These are phyloP conservation scores for Seladonia tumulorum DNA, from an alignment of 2,888 invertebrate genomes.

Conservation along the genomic window DNA sequence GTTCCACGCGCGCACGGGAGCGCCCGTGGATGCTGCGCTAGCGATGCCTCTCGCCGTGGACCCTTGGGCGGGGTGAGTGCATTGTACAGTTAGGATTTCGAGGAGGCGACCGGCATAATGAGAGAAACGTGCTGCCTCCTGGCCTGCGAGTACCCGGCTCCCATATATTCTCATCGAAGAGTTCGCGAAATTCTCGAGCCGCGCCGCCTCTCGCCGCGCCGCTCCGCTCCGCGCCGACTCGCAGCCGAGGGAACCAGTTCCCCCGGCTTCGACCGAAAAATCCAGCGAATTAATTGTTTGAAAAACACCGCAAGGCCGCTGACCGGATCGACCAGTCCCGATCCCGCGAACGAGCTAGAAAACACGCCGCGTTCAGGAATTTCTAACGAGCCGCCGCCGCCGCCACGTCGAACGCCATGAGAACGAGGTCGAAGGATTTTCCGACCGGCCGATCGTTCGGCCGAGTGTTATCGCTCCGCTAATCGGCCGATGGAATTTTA, in stretches of 20 bases:
- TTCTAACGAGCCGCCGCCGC: slow-evolving; percentile 5
- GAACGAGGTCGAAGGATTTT: slow-evolving; percentile 58
- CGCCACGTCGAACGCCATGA: slow-evolving; percentile 38
- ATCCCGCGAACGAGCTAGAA: slow-evolving; percentile 30
- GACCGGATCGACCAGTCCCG: slow-evolving; percentile 57
- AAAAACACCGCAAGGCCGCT: slow-evolving; percentile 48
- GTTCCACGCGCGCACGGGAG: slow-evolving; percentile 60
- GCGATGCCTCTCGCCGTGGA: slow-evolving; percentile 52
- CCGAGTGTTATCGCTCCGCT: slow-evolving; percentile 33
- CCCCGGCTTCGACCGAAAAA: slow-evolving; percentile 33
- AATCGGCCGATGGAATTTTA: slow-evolving; percentile 14
- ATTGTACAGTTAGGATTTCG: slow-evolving; percentile 81
- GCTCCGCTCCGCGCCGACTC: background rate
- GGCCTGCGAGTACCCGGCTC: slow-evolving; percentile 69
- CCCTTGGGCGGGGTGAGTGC: slow-evolving; percentile 80
- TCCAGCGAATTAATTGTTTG: slow-evolving; percentile 57
- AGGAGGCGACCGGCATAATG: slow-evolving; percentile 77
- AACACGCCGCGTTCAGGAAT: slow-evolving; percentile 41
- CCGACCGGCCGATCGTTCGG: slow-evolving; percentile 11
- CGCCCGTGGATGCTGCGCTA: slow-evolving; percentile 37
- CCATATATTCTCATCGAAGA: slow-evolving; percentile 50
- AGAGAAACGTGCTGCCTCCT: slow-evolving; percentile 81
- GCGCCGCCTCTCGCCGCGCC: slow-evolving; percentile 14
- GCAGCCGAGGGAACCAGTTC: slow-evolving; percentile 53
- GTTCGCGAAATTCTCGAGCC: slow-evolving; percentile 15